Base-by-base conservation (phyloP, 1,140 invertebrate genomes). In the Pentalonia nigronervosa region DNA sequence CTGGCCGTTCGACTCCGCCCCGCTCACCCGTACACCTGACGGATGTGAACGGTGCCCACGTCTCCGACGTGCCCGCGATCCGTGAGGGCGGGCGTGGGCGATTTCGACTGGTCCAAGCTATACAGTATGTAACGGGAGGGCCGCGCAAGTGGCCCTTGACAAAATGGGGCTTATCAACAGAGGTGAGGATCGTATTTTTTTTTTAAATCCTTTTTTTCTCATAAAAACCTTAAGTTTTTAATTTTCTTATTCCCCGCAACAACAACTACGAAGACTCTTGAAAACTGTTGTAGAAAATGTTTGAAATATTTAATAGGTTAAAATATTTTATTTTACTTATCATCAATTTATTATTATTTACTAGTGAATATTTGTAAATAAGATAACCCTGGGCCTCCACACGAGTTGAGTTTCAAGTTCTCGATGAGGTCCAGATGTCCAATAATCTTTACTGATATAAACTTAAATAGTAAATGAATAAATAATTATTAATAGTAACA, bases 91-190 rank as follows among this genome's bases (percentile, higher is more conserved):
- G 2, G 9, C 1, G 50, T 88, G 76, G 45, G 47, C 17, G 76
- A 6, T 84, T 21, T 91, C n/a, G 91, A 81, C n/a, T 83, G 91
- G 91, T 92, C 48, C 91, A 30, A 92, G 91, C 3, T 1, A 53
- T 53, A 92, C 6, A 92, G 91, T 84, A 53, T 92, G 91, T 92
- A 36, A 23, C 41, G 91, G 91, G 91, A 53, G 91, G 41, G 34
- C 7, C 8, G 9, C n/a, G n/a, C 76, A 67, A 34, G 90, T 7
- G 47, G 30, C 6, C 36, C 91, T 92, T 84, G 21, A 92, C 91
- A 7, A 23, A 92, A 92, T 92, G 91, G 91, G 91, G 91, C 91
- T 92, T 92, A 92, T 48, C 7, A 4, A 84, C 34, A 76, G 21
- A 25, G 48, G 76, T 8, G 91, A 91, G 91, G 67, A 25, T 9